Conservation (phyloP, 2,888 invertebrate species). For the Carterocephalus palaemon region DNA sequence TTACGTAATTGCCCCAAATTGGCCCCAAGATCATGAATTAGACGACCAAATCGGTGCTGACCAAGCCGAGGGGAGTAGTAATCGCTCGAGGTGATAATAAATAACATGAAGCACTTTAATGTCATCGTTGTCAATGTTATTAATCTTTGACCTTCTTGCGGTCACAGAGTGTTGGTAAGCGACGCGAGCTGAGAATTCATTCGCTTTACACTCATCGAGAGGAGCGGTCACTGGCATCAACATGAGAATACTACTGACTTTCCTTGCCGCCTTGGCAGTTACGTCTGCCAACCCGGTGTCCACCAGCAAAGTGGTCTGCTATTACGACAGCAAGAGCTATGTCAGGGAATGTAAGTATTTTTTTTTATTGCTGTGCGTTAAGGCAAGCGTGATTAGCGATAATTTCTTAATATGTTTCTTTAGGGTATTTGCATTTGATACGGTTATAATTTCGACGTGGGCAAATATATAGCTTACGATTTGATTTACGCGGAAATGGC, state of each 20-base stretch:
- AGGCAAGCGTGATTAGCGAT: conserved; percentile 2
- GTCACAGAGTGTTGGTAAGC: conserved; percentile 29
- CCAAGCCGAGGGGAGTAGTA: conserved; percentile 11
- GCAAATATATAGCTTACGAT: too few species aligned
- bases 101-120: conserved; percentile 7
- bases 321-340: conserved; percentile 84
- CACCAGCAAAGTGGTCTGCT: conserved; percentile 83
- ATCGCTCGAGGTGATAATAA: conserved; percentile 7
- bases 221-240: conserved; percentile 48
- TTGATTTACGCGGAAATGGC: too few species aligned
- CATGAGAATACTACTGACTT: conserved; percentile 57
- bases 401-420: not conserved
- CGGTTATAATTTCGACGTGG: too few species aligned
- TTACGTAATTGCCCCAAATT: not conserved
- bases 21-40: not conserved
- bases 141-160: conserved; percentile 40
- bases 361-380: conserved; percentile 44
- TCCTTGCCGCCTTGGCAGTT: conserved; percentile 47
- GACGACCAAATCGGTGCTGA: conserved; percentile 19
- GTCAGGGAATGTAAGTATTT: conserved; percentile 82
- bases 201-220: conserved; percentile 57
- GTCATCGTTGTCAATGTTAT: conserved; percentile 17
- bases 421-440: conserved; percentile 10
- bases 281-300: conserved; percentile 55
- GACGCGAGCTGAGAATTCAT: conserved; percentile 43